These are phyloP conservation scores for Lepidochitona cinerea DNA, from an alignment of 2,888 invertebrate genomes.

Conservation along the genomic window DNA sequence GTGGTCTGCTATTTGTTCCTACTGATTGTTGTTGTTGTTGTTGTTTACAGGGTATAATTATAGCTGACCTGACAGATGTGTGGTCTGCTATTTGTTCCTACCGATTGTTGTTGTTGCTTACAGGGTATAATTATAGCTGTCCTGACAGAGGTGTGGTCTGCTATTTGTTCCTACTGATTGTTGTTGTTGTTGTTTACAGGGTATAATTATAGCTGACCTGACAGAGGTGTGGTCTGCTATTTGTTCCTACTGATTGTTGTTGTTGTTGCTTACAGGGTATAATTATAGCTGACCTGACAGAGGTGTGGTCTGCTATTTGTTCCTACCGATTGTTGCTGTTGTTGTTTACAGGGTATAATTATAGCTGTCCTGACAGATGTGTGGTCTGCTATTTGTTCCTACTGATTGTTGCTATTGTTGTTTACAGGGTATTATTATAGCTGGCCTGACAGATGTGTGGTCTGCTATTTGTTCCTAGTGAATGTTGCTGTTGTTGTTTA, in stretches of 20 bases:
- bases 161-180: constrained; percentile 22
- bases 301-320: constrained; percentile 49
- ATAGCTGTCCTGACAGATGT: constrained; percentile 58
- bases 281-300: constrained; percentile 37
- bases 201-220: constrained; percentile 48
- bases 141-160: constrained; percentile 51
- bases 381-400: constrained; percentile 66
- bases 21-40: too few relatives aligned
- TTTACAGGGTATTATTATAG: too few relatives aligned
- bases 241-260: constrained; percentile 46
- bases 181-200: constrained; percentile 33
- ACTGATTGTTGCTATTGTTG: too few relatives aligned
- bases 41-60: too few relatives aligned
- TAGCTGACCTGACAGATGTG: too few relatives aligned
- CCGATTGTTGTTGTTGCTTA: too few relatives aligned
- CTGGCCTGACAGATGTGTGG: too few relatives aligned
- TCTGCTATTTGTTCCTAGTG: too few relatives aligned
- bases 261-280: constrained; percentile 21
- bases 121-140: not conserved
- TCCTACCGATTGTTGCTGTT: constrained; percentile 11
- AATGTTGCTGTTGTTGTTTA: too few relatives aligned
- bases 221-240: constrained; percentile 69
- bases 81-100: too few relatives aligned
- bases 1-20: too few relatives aligned
- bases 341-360: constrained; percentile 53